Percentiles rank a stretch among this genome's conserved stretches.
These are phyloP conservation scores for Pedicia rivosa DNA, from an alignment of 2,888 invertebrate genomes.

Conservation along the genomic window DNA sequence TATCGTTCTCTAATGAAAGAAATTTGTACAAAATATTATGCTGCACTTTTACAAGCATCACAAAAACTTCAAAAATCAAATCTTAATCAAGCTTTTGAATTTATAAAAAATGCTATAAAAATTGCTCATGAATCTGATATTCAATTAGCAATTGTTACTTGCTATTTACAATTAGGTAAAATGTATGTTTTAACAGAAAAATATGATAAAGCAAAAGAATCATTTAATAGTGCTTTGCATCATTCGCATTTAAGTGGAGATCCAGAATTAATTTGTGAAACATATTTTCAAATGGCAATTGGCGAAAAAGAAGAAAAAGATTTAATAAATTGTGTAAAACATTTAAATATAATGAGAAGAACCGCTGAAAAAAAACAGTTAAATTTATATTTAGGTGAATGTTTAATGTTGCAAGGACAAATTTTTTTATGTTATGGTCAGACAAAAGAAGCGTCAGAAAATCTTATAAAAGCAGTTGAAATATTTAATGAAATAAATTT, in stretches of 20 bases:
- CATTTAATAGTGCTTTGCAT: constrained; percentile 2
- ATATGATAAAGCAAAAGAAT: constrained; percentile 4
- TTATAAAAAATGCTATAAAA: constrained; percentile 6
- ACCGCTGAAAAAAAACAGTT: constrained; percentile 1
- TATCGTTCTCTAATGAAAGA: background rate
- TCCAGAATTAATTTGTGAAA: constrained; percentile 5
- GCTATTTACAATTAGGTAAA: constrained; percentile 7
- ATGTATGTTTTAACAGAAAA: constrained; percentile 4
- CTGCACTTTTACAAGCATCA: background rate
- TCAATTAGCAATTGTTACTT: constrained; percentile 3
- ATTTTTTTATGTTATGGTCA: constrained; percentile 3
- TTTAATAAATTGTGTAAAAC: background rate
- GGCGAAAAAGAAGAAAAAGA: background rate
- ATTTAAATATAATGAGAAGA: constrained; percentile 4
- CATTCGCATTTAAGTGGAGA: constrained; percentile 3
- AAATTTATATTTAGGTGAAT: constrained; percentile 3
- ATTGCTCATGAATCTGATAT: constrained; percentile 7
- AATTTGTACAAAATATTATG: background rate
- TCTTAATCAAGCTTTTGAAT: background rate
- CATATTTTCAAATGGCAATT: constrained; percentile 5
- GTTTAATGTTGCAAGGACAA: background rate
- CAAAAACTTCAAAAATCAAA: background rate
- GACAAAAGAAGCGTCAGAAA: constrained; percentile 4
- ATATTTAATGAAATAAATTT: constrained; percentile 6
- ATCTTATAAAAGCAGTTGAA: constrained; percentile 6